Evolutionary conservation across 2,797 vertebrate genomes (phyloP), one percentile per base, ranked within the genome.

Genomic region (Parotocinclus haroldoi): DNA sequence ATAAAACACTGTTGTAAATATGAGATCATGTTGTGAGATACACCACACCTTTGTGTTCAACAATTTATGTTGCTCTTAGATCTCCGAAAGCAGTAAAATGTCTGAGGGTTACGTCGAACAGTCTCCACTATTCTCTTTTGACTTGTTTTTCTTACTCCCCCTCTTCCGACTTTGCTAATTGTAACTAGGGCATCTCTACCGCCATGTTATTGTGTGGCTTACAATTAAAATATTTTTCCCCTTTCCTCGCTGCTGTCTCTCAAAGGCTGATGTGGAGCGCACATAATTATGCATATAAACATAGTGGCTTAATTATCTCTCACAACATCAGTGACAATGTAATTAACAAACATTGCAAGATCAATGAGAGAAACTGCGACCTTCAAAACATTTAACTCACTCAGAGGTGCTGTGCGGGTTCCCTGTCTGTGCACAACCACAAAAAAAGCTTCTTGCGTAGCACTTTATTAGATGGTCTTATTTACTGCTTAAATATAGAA

Each of bases 281-380:
- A 94, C 95, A 95, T 98, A 98, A 98, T 99, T 99, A 98, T 98
- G 96, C 96, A 98, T 98, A 98, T 98, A 99, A 98, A 99, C 96
- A 99, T 96, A 99, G 96, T 95, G 96, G 95, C 96, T 99, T 99
- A 98, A 99, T 99, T 99, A 99, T 98, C 96, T 96, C 95, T 94
- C 95, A 95, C 95, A 96, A 98, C 96, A 99, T 98, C 96, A 98
- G 95, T 99, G 96, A 98, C 96, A 98, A 97, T 97, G 96, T 98
- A 99, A 99, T 99, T 99, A 99, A 98, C 96, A 98, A 99, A 99
- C 95, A 98, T 98, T 93, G 95, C 94, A 94, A 98, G 96, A 98
- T 99, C 96, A 99, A 98, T 98, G 96, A 95, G 96, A 96, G 96
- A 96, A 97, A 97, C 92, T 96, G 93, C 94, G 96, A 99, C 96